Conservation (phyloP, 2,888 invertebrate species). For the Tuberolachnus salignus region DNA sequence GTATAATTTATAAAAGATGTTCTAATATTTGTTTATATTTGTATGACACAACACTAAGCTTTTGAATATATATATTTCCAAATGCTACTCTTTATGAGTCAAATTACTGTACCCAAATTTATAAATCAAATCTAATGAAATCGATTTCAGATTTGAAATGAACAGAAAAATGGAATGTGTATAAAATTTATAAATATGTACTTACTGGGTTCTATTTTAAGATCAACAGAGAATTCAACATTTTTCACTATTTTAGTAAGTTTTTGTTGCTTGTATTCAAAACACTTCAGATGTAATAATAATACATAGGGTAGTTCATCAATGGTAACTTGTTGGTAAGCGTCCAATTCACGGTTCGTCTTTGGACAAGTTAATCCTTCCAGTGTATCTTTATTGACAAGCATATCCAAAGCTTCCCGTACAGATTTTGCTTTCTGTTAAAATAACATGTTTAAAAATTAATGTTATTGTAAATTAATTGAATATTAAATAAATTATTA, state of each 20-base stretch:
- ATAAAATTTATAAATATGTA: constrained; percentile 59
- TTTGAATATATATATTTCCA: constrained; percentile 5
- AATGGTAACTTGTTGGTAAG: constrained; percentile 86
- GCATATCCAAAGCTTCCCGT: constrained; percentile 83
- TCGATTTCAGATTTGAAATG: constrained; percentile 3
- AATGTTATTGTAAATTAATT: not conserved
- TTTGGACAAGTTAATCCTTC: constrained; percentile 85
- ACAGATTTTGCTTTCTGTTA: constrained; percentile 80
- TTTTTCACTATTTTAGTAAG: constrained; percentile 91
- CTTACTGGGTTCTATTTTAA: constrained; percentile 87
- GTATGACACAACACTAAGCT: constrained; percentile 46
- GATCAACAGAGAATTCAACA: constrained; percentile 85
- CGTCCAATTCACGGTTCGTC: constrained; percentile 82
- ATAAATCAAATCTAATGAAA: constrained; percentile 24
- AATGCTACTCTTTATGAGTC: constrained; percentile 50
- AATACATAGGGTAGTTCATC: constrained; percentile 89
- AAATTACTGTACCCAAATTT: constrained; percentile 51
- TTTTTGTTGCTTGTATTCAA: constrained; percentile 84
- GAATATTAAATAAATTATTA: not conserved
- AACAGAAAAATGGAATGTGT: constrained; percentile 39
- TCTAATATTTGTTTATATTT: not conserved
- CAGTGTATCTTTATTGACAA: constrained; percentile 77
- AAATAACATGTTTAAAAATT: not conserved
- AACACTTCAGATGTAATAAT: constrained; percentile 91
- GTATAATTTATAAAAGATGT: too few relatives aligned